Evolutionary conservation across 2,888 invertebrate species (phyloP).

Genomic region (Strigamia transsilvanica): DNA sequence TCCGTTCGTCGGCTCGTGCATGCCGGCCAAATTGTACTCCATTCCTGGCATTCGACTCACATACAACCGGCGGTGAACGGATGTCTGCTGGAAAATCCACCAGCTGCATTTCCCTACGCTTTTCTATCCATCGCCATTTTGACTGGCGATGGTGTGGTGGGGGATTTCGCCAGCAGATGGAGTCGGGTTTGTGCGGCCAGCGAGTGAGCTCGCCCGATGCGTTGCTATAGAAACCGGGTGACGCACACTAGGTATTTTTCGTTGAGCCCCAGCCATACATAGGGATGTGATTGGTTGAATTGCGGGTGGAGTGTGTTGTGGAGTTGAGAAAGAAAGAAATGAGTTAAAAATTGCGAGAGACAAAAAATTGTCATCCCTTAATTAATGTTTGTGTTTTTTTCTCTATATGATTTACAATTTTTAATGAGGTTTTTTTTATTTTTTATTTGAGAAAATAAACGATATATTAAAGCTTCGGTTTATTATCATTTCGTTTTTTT

Average conservation of each 20-base stretch:
- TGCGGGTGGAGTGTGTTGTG: not conserved
- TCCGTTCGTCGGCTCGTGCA: not conserved
- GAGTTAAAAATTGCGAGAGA: not conserved
- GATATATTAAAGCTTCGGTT: no score
- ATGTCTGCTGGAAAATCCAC: not conserved
- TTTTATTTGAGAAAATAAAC: not conserved
- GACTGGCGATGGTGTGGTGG: conserved; percentile 24
- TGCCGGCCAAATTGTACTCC: not conserved
- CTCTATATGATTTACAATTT: not conserved
- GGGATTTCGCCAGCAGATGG: conserved; percentile 15
- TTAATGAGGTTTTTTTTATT: not conserved
- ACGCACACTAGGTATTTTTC: conserved; percentile 42
- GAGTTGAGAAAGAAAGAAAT: not conserved
- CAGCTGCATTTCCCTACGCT: conserved; percentile 5
- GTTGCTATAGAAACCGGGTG: not conserved
- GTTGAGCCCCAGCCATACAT: conserved; percentile 7
- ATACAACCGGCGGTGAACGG: not conserved
- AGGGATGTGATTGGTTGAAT: conserved; percentile 16
- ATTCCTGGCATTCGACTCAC: not conserved
- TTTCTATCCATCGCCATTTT: conserved; percentile 9
- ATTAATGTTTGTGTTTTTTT: not conserved
- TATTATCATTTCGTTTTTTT: no score
- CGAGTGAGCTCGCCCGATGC: not conserved
- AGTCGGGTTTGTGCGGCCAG: not conserved
- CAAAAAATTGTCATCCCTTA: not conserved